Conservation (phyloP, 2,797 vertebrate genomes). For the Tapera naevia region DNA sequence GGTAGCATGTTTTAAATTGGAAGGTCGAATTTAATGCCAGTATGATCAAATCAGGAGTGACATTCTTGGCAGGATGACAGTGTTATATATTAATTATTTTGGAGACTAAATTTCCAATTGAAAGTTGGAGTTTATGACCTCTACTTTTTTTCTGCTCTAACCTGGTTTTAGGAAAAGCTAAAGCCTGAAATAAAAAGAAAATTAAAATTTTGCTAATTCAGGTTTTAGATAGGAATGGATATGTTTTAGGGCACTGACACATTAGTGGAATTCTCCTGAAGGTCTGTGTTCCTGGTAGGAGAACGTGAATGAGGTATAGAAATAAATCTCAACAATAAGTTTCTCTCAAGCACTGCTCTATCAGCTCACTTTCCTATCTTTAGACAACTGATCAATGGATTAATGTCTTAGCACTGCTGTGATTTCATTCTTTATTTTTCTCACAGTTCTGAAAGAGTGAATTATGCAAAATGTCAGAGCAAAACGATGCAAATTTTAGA, state of each 20-base stretch:
- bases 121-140: background rate
- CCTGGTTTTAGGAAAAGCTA: background rate
- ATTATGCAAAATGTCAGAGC: background rate
- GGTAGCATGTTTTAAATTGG: background rate
- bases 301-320: background rate
- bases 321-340: background rate
- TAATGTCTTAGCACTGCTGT: background rate
- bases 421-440: background rate
- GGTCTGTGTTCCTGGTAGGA: background rate
- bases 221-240: background rate
- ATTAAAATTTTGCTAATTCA: background rate
- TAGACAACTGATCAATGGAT: background rate
- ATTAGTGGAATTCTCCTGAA: background rate
- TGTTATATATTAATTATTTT: background rate
- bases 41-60: background rate
- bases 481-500: background rate
- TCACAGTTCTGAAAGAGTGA: background rate
- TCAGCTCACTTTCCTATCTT: background rate
- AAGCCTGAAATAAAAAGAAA: background rate
- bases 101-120: background rate
- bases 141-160: background rate
- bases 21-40: background rate
- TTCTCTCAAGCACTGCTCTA: background rate
- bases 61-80: background rate
- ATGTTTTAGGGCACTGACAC: background rate